phyloP scores from a whole-genome alignment of 1,140 invertebrate species.

The Limonius californicus region DNA sequence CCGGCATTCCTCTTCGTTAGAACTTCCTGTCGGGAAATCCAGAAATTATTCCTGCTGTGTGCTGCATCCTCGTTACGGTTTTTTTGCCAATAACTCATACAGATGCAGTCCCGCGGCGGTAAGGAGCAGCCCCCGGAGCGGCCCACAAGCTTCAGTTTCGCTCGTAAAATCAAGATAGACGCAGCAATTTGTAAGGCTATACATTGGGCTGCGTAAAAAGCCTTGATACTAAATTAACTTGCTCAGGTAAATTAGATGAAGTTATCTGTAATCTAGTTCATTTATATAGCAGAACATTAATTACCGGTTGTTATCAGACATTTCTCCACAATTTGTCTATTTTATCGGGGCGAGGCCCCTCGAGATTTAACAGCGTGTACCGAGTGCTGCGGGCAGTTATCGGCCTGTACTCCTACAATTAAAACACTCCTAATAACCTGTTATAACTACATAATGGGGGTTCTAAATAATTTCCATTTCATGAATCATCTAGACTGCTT shows the following conservation, averaged over 20 bases:
- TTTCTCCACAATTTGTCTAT: constrained; percentile 5
- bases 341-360: constrained; percentile 3
- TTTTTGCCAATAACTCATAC: too few relatives aligned
- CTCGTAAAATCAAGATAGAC: constrained; percentile 1
- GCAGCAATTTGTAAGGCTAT: neutral
- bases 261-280: neutral
- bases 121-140: too few relatives aligned
- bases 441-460: neutral
- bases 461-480: neutral
- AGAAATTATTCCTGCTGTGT: too few relatives aligned
- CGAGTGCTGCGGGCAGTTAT: neutral
- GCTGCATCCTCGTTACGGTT: too few relatives aligned
- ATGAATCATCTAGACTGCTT: neutral
- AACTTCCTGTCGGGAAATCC: too few relatives aligned
- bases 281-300: constrained; percentile 4
- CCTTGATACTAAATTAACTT: neutral
- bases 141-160: neutral
- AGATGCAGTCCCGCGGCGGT: too few relatives aligned
- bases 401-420: neutral
- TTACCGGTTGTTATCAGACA: constrained; percentile 2
- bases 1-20: too few relatives aligned
- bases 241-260: constrained; percentile 1
- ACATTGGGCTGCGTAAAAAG: neutral
- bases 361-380: neutral
- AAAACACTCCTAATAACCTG: too few relatives aligned